Evolutionary conservation across 2,113 vertebrate genomes (phyloP).

Genomic region (Peromyscus polionotus): DNA sequence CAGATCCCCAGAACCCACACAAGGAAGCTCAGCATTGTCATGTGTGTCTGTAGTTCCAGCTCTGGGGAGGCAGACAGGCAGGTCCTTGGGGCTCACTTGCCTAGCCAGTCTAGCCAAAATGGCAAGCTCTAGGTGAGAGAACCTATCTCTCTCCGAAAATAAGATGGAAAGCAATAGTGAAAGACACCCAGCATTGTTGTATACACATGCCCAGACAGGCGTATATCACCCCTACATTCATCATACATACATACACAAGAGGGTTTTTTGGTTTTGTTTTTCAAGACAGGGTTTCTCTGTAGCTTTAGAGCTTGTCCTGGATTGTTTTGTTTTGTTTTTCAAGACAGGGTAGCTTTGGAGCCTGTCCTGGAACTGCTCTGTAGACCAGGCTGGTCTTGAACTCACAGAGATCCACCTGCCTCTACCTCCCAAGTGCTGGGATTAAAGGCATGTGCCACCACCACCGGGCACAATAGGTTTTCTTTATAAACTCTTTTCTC

Average conservation of each 20-base stretch:
- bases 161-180: neutral
- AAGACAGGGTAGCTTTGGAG: too few species aligned
- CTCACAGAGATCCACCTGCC: too few species aligned
- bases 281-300: too few species aligned
- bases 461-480: neutral
- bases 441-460: too few species aligned
- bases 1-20: neutral
- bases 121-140: neutral
- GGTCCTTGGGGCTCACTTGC: neutral
- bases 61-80: neutral
- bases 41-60: neutral
- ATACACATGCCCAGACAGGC: neutral
- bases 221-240: too few species aligned
- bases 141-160: neutral
- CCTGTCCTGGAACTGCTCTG: too few species aligned
- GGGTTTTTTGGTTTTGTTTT: too few species aligned
- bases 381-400: too few species aligned
- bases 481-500: neutral
- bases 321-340: too few species aligned
- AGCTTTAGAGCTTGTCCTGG: too few species aligned
- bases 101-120: neutral
- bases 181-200: neutral
- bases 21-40: neutral
- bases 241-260: neutral
- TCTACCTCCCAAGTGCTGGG: too few species aligned